Conservation (phyloP, 2,888 invertebrate genomes). For the Dichetophora obliterata region DNA sequence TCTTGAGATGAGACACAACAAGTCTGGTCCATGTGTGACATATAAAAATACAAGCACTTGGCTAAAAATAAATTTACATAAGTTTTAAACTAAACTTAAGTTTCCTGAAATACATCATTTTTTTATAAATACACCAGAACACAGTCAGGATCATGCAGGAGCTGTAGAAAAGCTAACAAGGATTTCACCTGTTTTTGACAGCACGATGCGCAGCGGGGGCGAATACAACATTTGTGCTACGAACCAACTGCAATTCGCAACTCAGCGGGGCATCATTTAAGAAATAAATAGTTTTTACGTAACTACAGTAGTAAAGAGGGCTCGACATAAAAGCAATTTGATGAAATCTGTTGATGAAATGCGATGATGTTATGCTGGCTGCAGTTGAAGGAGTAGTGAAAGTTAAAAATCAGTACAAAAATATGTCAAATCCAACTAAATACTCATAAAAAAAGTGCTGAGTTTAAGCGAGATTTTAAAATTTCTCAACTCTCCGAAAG, state of each 20-base stretch:
- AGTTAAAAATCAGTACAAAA: too few relatives aligned
- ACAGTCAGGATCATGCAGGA: too few relatives aligned
- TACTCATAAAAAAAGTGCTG: background rate
- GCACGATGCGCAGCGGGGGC: constrained; percentile 20
- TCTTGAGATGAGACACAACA: too few relatives aligned
- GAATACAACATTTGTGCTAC: background rate
- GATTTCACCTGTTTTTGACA: constrained; percentile 61
- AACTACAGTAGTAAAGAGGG: background rate
- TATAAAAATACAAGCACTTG: too few relatives aligned
- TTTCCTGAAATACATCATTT: too few relatives aligned
- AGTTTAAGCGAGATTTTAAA: background rate
- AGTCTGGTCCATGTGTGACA: too few relatives aligned
- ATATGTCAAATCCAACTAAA: background rate
- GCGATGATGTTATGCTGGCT: constrained; percentile 22
- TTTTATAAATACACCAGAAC: too few relatives aligned
- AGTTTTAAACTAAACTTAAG: too few relatives aligned
- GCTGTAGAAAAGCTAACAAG: background rate
- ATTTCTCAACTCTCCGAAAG: background rate
- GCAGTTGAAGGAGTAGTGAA: background rate
- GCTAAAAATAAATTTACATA: too few relatives aligned
- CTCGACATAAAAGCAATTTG: background rate
- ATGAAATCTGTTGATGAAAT: constrained; percentile 28
- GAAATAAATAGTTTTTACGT: background rate
- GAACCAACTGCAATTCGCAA: constrained; percentile 7
- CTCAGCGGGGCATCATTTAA: constrained; percentile 1